Percentiles rank a stretch among this genome's conserved stretches.
Evolutionary conservation across 2,888 invertebrate genomes (phyloP).

Genomic region (Pimpla rufipes): DNA sequence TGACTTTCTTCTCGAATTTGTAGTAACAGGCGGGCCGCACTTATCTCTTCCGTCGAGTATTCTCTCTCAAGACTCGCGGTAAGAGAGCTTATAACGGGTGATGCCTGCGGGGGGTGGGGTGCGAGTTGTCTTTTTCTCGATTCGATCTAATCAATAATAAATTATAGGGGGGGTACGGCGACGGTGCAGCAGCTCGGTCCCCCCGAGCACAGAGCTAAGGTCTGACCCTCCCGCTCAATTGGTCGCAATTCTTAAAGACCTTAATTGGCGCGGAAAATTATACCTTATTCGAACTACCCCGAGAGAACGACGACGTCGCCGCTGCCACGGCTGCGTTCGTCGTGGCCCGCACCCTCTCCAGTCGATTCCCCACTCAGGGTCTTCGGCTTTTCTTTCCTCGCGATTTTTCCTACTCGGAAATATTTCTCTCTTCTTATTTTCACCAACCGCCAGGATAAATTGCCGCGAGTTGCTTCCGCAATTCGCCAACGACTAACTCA

Average conservation of each 20-base stretch:
- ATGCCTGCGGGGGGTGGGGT: constrained; percentile 21
- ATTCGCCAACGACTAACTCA: not conserved
- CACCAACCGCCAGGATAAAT: constrained; percentile 36
- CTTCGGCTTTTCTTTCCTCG: constrained; percentile 39
- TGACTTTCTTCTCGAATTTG: constrained; percentile 8
- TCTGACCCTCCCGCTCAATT: constrained; percentile 85
- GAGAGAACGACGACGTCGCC: constrained; percentile 46
- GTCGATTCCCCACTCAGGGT: constrained; percentile 49
- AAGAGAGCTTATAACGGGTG: constrained; percentile 59
- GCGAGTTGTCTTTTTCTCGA: constrained; percentile 73
- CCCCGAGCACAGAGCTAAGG: constrained; percentile 77
- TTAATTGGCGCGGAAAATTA: constrained; percentile 86
- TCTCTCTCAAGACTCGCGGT: constrained; percentile 32
- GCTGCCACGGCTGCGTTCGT: constrained; percentile 26
- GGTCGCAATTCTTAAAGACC: constrained; percentile 86
- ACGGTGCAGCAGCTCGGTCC: constrained; percentile 80
- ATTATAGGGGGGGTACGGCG: constrained; percentile 83
- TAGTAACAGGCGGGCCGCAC: constrained; percentile 24
- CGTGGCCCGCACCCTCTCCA: constrained; percentile 35
- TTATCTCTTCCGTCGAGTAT: constrained; percentile 47
- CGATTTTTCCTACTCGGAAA: constrained; percentile 54
- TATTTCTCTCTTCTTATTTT: constrained; percentile 46
- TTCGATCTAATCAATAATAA: constrained; percentile 85
- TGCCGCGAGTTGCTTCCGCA: constrained; percentile 16
- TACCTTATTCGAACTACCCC: constrained; percentile 83